Base-by-base conservation (phyloP, 2,888 invertebrate species). In the Campopleginae sp. region DNA sequence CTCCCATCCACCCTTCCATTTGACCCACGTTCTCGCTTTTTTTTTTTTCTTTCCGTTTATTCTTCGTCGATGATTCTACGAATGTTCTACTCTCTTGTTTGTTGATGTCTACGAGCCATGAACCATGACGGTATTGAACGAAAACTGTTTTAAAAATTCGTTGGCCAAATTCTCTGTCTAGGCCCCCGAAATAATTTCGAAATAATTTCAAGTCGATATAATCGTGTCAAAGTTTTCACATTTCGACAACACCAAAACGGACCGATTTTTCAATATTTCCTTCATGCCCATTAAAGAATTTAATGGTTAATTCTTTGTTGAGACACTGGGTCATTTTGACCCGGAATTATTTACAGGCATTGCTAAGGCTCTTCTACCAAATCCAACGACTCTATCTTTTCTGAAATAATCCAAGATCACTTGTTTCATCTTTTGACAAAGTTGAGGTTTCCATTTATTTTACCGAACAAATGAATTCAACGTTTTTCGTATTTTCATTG, bases 31-130 rank as follows among this genome's bases (percentile, higher is more conserved):
- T 42, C 3, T 58, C 23, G 27, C 58, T 14, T 54, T 23, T 42
- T 33, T 19, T 5, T 51, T 63, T 23, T 38, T 8, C 12, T 38
- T 38, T 66, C 44, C 10, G 4, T n/a, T 46, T 12, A 42, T 38
- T n/a, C n/a, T 19, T 23, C 38, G 8, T 33, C 19, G 14, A 65
- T 38, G 23, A 70, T 70, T 70, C 46, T 70, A 70, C 42, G 42
- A 46, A 51, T 70, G 31, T 19, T 77, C 54, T 68, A 77, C 77
- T 66, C 51, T 54, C 66, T 77, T 42, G 74, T 61, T 75, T 61
- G 74, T 42, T 31, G 74, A 75, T 31, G 17, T 42, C 68, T 38
- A 72, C 19, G n/a, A 51, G n/a, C 42, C n/a, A 63, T 58, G 8
- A 42, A 27, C 27, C 10, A 19, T 31, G n/a, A 8, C 23, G 23